Conservation (phyloP, 1,140 invertebrate species). For the Saccostrea glomerata region DNA sequence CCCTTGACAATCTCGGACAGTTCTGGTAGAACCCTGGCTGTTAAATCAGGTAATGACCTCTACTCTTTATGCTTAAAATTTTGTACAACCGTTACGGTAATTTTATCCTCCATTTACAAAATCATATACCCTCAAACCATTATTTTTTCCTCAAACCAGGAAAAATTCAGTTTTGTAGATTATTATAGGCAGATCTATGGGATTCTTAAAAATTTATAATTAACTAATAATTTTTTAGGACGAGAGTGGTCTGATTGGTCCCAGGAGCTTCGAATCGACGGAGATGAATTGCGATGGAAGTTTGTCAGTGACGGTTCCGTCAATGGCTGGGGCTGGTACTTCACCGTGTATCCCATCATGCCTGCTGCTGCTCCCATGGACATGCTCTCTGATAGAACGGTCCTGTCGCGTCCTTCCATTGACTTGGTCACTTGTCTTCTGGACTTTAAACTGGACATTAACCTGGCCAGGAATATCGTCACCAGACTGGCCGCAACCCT, state of each 20-base stretch:
- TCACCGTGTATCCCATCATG: constrained; percentile 94
- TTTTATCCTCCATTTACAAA: too few species aligned
- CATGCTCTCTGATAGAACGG: constrained; percentile 82
- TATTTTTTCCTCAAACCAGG: too few species aligned
- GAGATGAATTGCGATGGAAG: constrained; percentile 94
- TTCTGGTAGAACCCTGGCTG: constrained; percentile 88
- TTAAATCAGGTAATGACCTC: constrained; percentile 85
- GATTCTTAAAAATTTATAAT: too few species aligned
- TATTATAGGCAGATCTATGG: too few species aligned
- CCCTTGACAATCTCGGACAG: constrained; percentile 93
- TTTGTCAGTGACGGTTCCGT: constrained; percentile 96
- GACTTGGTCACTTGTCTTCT: constrained; percentile 92
- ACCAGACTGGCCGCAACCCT: constrained; percentile 89
- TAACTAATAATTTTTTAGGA: constrained; percentile 77
- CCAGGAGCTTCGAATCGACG: constrained; percentile 89
- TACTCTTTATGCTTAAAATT: too few species aligned
- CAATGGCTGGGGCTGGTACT: constrained; percentile 98
- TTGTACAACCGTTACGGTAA: too few species aligned
- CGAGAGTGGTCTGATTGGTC: constrained; percentile 95
- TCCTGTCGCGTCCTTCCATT: constrained; percentile 88
- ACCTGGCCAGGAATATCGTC: constrained; percentile 83
- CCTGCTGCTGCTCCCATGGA: constrained; percentile 84
- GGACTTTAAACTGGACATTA: constrained; percentile 86
- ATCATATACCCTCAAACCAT: too few species aligned
- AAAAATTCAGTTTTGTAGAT: too few species aligned